Conservation (phyloP, 2,888 invertebrate genomes). For the Hololepta plana region DNA sequence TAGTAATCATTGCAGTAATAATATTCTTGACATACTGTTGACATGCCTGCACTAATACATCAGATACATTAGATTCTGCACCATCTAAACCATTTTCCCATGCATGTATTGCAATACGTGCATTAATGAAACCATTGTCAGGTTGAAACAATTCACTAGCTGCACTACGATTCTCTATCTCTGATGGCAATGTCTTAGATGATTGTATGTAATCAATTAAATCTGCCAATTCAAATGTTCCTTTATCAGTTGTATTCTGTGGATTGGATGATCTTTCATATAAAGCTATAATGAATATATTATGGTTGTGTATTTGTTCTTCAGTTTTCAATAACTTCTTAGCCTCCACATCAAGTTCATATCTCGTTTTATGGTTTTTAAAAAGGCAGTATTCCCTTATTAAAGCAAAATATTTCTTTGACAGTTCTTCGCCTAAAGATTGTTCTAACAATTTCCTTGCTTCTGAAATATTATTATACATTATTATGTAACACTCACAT, state of each 20-base stretch:
- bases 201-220: constrained; percentile 37
- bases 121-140: constrained; percentile 65
- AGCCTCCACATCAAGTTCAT: too few species aligned
- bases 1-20: constrained; percentile 57
- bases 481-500: too few species aligned
- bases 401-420: too few species aligned
- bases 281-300: too few species aligned
- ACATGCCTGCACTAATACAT: constrained; percentile 64
- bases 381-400: too few species aligned
- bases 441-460: too few species aligned
- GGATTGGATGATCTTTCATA: too few species aligned
- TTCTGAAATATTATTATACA: too few species aligned
- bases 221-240: constrained; percentile 41
- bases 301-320: too few species aligned
- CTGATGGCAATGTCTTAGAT: constrained; percentile 22
- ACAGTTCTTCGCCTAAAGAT: too few species aligned
- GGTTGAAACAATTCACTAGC: constrained; percentile 66
- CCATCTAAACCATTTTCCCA: constrained; percentile 81
- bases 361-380: too few species aligned
- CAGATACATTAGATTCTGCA: constrained; percentile 66
- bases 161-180: constrained; percentile 35
- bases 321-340: too few species aligned
- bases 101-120: constrained; percentile 66
- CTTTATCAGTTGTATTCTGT: constrained; percentile 33
- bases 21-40: constrained; percentile 70